Conservation (phyloP, 2,797 vertebrate genomes). For the Rhinophrynus dorsalis region DNA sequence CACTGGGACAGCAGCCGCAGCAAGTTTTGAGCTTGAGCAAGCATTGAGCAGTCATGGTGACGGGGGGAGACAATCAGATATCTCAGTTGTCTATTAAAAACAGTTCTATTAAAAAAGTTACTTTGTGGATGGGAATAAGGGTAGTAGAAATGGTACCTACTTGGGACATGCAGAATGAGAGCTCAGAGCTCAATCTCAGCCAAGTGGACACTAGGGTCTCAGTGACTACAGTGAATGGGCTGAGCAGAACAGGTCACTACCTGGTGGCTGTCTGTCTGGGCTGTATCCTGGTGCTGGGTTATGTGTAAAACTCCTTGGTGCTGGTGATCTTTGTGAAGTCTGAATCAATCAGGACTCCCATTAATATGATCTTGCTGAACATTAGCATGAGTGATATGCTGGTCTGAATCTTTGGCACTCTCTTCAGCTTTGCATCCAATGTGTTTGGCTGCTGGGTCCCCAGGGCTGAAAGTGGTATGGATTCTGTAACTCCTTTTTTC, state of each 20-base stretch:
- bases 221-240: neutral
- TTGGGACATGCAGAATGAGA: slow-evolving; percentile 15
- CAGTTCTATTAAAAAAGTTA: too few species aligned
- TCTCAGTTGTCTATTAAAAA: too few species aligned
- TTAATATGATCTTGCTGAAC: slow-evolving; percentile 80
- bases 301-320: slow-evolving; percentile 82
- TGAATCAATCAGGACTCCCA: slow-evolving; percentile 82
- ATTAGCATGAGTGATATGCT: slow-evolving; percentile 87
- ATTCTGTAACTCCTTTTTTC: slow-evolving; percentile 89
- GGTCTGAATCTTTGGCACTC: slow-evolving; percentile 78
- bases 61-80: too few species aligned
- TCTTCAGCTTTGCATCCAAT: slow-evolving; percentile 86
- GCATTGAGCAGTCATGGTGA: too few species aligned
- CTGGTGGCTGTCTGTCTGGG: slow-evolving; percentile 81
- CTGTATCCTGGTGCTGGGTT: slow-evolving; percentile 78
- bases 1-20: too few species aligned
- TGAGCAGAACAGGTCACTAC: slow-evolving; percentile 69
- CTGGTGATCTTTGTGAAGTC: slow-evolving; percentile 81
- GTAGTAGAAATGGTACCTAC: neutral
- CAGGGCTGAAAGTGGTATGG: slow-evolving; percentile 88
- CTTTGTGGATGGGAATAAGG: neutral
- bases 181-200: slow-evolving; percentile 1
- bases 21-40: too few species aligned
- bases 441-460: slow-evolving; percentile 82
- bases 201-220: neutral